phyloP scores from a whole-genome alignment of 2,797 vertebrate genomes.

The Orestias chungarensis region DNA sequence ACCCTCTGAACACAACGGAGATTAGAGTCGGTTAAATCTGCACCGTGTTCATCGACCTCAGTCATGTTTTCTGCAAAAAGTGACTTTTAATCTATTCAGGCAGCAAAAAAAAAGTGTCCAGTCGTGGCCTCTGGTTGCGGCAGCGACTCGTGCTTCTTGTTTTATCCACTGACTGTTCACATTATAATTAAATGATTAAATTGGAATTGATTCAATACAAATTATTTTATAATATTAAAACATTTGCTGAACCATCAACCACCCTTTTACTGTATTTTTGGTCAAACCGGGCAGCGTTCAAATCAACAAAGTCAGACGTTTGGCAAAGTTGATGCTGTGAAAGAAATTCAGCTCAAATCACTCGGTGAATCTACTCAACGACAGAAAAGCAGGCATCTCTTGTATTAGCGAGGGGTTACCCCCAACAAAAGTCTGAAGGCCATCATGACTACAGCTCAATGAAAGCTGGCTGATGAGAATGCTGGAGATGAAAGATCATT shows the following conservation, averaged over 20 bases:
- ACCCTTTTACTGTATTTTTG: background rate
- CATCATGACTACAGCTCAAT: no score
- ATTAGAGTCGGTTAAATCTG: no score
- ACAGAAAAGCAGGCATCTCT: no score
- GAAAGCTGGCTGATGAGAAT: background rate
- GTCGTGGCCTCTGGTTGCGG: background rate
- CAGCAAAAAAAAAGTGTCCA: background rate
- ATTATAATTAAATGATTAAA: background rate
- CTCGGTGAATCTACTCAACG: no score
- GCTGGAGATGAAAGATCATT: background rate
- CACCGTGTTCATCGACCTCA: no score
- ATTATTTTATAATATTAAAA: background rate
- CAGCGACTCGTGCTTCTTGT: background rate
- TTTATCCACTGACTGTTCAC: background rate
- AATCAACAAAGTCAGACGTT: background rate
- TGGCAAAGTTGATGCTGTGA: background rate
- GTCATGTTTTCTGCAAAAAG: background rate
- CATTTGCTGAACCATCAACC: background rate
- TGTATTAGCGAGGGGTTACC: no score
- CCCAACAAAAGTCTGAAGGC: no score
- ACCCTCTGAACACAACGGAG: constrained; percentile 7
- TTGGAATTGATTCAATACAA: background rate
- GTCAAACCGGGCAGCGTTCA: background rate
- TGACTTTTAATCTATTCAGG: background rate
- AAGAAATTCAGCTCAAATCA: background rate